Percentiles rank a stretch among this genome's conserved stretches.
phyloP scores from a whole-genome alignment of 2,113 vertebrate species.

The Oreochromis tanganicae region DNA sequence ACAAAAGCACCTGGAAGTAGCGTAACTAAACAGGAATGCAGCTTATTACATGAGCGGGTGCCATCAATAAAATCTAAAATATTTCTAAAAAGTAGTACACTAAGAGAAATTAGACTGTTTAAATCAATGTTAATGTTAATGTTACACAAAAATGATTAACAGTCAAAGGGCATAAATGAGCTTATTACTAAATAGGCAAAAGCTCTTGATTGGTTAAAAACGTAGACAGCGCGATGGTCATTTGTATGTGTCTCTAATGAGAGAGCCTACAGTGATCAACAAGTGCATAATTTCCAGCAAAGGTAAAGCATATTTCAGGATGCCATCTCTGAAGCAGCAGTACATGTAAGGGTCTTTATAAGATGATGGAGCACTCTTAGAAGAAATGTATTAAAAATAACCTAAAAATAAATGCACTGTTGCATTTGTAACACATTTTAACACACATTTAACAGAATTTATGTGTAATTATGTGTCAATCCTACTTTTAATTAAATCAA shows the following conservation, averaged over 20 bases:
- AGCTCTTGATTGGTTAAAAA: neutral
- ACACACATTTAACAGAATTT: neutral
- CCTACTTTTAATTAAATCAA: neutral
- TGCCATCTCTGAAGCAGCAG: neutral
- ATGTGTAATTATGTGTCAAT: neutral
- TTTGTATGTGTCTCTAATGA: neutral
- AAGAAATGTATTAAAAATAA: neutral
- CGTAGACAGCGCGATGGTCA: neutral
- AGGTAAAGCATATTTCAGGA: neutral
- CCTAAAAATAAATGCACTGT: neutral
- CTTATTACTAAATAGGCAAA: neutral
- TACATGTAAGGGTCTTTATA: neutral
- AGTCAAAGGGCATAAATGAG: neutral
- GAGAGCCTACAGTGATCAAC: neutral
- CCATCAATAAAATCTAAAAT: neutral
- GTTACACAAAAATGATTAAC: neutral
- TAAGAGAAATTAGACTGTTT: neutral
- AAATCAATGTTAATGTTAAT: neutral
- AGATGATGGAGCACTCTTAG: neutral
- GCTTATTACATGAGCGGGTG: neutral
- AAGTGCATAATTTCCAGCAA: neutral
- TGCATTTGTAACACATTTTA: neutral
- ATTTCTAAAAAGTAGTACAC: neutral
- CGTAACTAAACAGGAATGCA: slow-evolving; percentile 37
- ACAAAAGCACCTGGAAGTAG: slow-evolving; percentile 50